These are phyloP conservation scores for Ursus arctos DNA, from an alignment of 2,113 vertebrate genomes.

Conservation along the genomic window DNA sequence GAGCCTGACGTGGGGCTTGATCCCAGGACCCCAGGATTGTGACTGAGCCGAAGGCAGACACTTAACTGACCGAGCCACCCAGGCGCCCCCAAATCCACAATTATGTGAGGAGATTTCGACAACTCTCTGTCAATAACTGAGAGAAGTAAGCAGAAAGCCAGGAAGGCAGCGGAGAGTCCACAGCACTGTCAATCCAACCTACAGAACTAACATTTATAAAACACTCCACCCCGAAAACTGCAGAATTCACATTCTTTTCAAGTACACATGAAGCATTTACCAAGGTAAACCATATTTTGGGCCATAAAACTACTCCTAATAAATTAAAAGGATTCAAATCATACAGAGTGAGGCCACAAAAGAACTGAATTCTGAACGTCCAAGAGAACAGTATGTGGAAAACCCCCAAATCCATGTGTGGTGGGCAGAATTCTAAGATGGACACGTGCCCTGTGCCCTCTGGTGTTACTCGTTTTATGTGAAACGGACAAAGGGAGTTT, in stretches of 20 bases:
- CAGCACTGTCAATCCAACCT: accelerated
- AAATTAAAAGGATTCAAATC: neutral
- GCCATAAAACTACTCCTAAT: neutral
- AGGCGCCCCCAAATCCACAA: too few species aligned
- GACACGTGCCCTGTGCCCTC: neutral
- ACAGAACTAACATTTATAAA: neutral
- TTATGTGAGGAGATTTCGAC: neutral
- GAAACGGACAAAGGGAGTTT: neutral
- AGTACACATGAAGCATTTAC: neutral
- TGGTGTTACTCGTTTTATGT: neutral
- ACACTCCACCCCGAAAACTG: neutral
- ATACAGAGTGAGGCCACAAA: neutral
- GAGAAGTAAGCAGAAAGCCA: neutral
- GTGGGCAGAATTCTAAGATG: neutral
- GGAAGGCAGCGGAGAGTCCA: accelerated
- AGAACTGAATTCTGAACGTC: neutral
- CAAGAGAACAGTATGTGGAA: neutral
- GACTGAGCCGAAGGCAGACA: too few species aligned
- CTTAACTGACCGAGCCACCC: too few species aligned
- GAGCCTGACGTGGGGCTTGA: too few species aligned
- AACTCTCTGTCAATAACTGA: too few species aligned
- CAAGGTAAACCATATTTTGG: neutral
- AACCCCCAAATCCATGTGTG: accelerated
- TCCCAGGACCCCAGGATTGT: too few species aligned
- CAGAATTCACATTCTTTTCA: neutral